Evolutionary conservation across 2,888 invertebrate species (phyloP), one percentile per base, ranked within the genome.

Genomic region (Caenorhabditis wallacei): DNA sequence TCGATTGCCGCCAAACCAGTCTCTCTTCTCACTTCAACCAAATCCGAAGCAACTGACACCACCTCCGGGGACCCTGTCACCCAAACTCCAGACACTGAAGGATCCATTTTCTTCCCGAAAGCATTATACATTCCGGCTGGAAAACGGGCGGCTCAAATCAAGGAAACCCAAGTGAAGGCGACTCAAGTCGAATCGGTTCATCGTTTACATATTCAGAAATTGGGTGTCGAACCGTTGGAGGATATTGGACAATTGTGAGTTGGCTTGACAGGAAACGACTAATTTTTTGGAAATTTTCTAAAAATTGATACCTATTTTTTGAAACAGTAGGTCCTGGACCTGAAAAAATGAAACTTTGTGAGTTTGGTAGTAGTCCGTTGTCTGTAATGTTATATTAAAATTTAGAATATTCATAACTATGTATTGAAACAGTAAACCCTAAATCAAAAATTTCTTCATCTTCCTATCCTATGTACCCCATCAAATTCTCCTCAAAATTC

Each of bases 101-200:
- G 11, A 37, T 69, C 13, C 37, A 70, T 56, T 0, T 24, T 70
- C 1, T 75, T 75, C 35, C 75, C 75, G 5, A 51, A 54, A 16
- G 75, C 75, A 1, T 48, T 56, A 37, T 75, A 75, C 75, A 75
- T 75, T 75, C 75, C 75, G 24, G 61, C 63, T 16, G 18, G 18
- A 51, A 30, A 37, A 22, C 46, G 7, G 3, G 30, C 30, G 4
- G 30, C 30, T n/a, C 59, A 8, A 51, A 46, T 46, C 18, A 22
- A 30, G 8, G 30, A 30, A 8, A 30, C 30, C 3, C 30, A 30
- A 8, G 8, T 8, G 30, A 30, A 30, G 8, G 30, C 30, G 30
- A 30, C n/a, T 48, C 46, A 48, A 48, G 18, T 18, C 3, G n/a
- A 37, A n/a, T 64, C 74, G 1, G 24, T 43, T 7, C 30, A 66